These are phyloP conservation scores for Ptychodera flava DNA, from an alignment of 35 echinoderm and acorn worm species.

Conservation along the genomic window DNA sequence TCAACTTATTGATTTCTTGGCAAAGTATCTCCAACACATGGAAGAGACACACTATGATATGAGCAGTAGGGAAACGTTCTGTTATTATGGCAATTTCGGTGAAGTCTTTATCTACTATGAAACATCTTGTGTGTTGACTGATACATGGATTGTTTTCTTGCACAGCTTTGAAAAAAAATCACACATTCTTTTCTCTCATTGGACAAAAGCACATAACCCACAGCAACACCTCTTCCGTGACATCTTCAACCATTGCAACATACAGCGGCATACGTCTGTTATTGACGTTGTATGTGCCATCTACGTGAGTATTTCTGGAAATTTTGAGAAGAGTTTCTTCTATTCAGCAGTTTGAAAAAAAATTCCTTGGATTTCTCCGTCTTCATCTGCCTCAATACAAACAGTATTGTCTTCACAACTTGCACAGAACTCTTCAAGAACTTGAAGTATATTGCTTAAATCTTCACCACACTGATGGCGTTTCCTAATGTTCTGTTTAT, in stretches of 20 bases:
- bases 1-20: constrained; percentile 18
- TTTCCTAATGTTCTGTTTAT: constrained; percentile 12
- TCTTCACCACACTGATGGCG: background rate
- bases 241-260: constrained; percentile 32
- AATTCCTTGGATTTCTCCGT: background rate
- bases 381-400: background rate
- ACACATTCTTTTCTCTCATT: constrained; percentile 19
- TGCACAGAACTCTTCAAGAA: constrained; percentile 21
- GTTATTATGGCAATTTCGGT: constrained; percentile 7
- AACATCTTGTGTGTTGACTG: background rate
- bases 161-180: constrained; percentile 6
- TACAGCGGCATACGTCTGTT: constrained; percentile 25
- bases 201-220: constrained; percentile 15
- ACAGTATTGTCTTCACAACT: constrained; percentile 20
- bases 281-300: constrained; percentile 16
- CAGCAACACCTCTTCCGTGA: background rate
- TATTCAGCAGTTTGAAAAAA: constrained; percentile 8
- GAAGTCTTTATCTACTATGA: constrained; percentile 28
- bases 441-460: background rate
- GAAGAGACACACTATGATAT: background rate
- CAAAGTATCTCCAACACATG: constrained; percentile 28
- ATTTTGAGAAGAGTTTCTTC: constrained; percentile 7
- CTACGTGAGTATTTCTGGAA: constrained; percentile 19
- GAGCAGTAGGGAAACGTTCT: background rate
- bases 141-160: constrained; percentile 6